Evolutionary conservation across 2,888 invertebrate species (phyloP).

Genomic region (Drosophila anomalipes): DNA sequence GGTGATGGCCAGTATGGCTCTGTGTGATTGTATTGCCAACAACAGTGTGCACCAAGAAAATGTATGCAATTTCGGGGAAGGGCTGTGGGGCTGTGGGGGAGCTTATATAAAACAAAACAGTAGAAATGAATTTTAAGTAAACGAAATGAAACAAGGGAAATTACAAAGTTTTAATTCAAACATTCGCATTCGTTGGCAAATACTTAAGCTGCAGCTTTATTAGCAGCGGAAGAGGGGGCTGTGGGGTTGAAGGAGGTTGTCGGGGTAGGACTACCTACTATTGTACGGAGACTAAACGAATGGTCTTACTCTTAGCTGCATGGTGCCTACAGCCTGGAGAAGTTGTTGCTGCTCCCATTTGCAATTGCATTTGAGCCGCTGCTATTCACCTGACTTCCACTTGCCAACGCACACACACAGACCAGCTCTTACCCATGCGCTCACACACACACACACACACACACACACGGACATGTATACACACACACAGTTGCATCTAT

Average conservation of each 20-base stretch:
- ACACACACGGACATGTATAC: neutral
- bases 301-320: conserved; percentile 51
- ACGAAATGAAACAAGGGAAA: conserved; percentile 81
- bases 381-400: conserved; percentile 42
- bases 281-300: conserved; percentile 59
- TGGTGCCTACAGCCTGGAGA: conserved; percentile 24
- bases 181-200: conserved; percentile 77
- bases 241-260: too few relatives aligned
- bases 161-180: conserved; percentile 81
- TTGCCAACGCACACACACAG: neutral
- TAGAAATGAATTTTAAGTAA: conserved; percentile 79
- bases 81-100: neutral
- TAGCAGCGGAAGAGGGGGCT: conserved; percentile 19
- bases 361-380: conserved; percentile 28
- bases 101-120: conserved; percentile 47
- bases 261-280: conserved; percentile 1
- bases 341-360: conserved; percentile 21
- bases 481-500: conserved; percentile 5
- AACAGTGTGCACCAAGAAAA: conserved; percentile 43
- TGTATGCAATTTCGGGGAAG: conserved; percentile 29
- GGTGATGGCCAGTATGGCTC: conserved; percentile 33
- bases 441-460: neutral
- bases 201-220: conserved; percentile 73
- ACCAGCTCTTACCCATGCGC: neutral
- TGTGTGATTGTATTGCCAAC: neutral